Evolutionary conservation across 2,797 vertebrate genomes (phyloP).

Genomic region (Glossophaga mutica): DNA sequence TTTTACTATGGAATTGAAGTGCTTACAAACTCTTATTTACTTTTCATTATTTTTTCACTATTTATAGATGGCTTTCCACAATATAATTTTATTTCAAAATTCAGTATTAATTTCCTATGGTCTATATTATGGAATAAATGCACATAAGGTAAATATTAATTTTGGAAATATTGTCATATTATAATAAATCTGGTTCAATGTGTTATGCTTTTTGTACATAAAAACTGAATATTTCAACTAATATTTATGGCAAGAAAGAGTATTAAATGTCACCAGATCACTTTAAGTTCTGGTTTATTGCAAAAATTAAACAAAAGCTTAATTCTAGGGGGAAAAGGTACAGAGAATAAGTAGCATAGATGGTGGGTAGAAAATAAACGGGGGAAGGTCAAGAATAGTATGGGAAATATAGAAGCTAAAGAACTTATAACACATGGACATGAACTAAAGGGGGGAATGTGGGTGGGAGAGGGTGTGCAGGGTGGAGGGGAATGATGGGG

Average conservation of each 20-base stretch:
- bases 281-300: neutral
- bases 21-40: neutral
- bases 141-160: neutral
- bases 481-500: no score
- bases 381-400: no score
- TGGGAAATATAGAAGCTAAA: no score
- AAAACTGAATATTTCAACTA: neutral
- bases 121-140: neutral
- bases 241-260: neutral
- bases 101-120: neutral
- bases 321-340: no score
- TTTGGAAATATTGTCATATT: neutral
- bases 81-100: neutral
- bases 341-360: no score
- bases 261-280: neutral
- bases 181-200: neutral
- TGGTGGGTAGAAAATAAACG: no score
- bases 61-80: neutral
- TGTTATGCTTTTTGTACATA: neutral
- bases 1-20: neutral
- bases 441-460: no score
- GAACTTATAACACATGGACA: no score
- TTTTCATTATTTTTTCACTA: neutral
- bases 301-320: neutral
- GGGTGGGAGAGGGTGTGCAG: no score